Base-by-base conservation (phyloP, 2,888 invertebrate genomes). In the Carcina quercana region DNA sequence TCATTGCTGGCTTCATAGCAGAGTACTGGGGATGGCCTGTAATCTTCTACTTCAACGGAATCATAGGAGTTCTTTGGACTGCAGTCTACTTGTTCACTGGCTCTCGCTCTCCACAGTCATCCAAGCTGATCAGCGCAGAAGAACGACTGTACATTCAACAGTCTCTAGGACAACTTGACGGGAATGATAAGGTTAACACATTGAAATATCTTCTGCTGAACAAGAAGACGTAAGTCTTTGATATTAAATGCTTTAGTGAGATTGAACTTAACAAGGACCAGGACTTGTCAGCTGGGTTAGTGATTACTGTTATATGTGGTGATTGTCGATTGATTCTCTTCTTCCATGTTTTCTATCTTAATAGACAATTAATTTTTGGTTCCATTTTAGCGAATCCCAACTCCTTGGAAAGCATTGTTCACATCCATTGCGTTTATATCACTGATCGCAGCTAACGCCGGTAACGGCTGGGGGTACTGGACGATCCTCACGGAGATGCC, bases 391-490 rank as follows among this genome's bases (percentile, higher is more conserved):
- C 47, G 41, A 42, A 22, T 47, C 2, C 20, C 30, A 10, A 85
- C 85, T 1, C 90, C 90, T 0, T 90, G 89, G 89, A 59, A 57
- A 14, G 47, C 67, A 1, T 87, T 90, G n/a, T 59, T 85, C 2
- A 86, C 84, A 0, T 89, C 89, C 0, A 32, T 76, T 10, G 87
- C 89, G 1, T 79, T 90, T 48, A 72, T 85, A 54, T 73, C 86
- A 0, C 41, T 87, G 4, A 40, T 53, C 7, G 61, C 88, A 1
- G 86, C 32, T 0, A 89, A 90, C 45, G 80, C 86, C 35, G 86
- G 87, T 2, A 87, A 88, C 43, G 88, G 86, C 35, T 91, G 89
- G 88, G 90, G 89, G 2, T 89, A 87, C 58, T 89, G 88, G 72
- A 89, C 87, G 1, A 59, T 91, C 5, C 61, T 89, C n/a, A 88